These are phyloP conservation scores for Ranitomeya variabilis DNA, from an alignment of 2,113 vertebrate genomes.

Conservation along the genomic window DNA sequence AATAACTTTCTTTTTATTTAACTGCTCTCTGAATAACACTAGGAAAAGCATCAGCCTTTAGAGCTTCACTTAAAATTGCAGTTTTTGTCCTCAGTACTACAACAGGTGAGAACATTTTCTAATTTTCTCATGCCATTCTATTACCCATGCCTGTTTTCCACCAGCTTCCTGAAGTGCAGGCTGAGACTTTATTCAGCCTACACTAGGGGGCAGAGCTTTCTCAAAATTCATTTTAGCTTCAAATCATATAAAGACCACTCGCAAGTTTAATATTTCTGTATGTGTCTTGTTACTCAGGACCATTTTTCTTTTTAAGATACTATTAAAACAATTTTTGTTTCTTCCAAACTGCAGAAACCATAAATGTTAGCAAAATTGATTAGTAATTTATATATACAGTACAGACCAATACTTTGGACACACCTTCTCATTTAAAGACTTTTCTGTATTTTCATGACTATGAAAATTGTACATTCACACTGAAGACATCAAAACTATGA, in stretches of 20 bases:
- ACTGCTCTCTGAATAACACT: conserved; percentile 63
- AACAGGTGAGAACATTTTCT: conserved; percentile 77
- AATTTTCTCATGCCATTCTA: conserved; percentile 41
- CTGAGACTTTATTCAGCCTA: neutral
- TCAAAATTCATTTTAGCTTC: neutral
- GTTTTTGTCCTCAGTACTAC: conserved; percentile 79
- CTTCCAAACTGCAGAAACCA: neutral
- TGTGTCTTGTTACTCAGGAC: neutral
- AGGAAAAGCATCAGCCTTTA: conserved; percentile 74
- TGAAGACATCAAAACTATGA: too few species aligned
- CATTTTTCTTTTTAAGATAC: neutral
- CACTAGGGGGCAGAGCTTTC: neutral
- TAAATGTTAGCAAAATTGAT: too few species aligned
- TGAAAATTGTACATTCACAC: too few species aligned
- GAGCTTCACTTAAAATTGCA: conserved; percentile 78
- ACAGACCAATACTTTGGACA: too few species aligned
- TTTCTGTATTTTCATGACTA: too few species aligned
- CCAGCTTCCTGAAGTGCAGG: neutral
- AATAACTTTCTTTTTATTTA: conserved; percentile 67
- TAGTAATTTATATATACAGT: too few species aligned
- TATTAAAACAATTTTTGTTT: neutral
- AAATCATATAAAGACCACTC: neutral
- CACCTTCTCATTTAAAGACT: too few species aligned
- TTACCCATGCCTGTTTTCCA: conserved; percentile 7
- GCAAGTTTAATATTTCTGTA: neutral